Percentiles rank a stretch among this genome's conserved stretches.
phyloP scores from a whole-genome alignment of 2,888 invertebrate genomes.

The Drosophila merina region DNA sequence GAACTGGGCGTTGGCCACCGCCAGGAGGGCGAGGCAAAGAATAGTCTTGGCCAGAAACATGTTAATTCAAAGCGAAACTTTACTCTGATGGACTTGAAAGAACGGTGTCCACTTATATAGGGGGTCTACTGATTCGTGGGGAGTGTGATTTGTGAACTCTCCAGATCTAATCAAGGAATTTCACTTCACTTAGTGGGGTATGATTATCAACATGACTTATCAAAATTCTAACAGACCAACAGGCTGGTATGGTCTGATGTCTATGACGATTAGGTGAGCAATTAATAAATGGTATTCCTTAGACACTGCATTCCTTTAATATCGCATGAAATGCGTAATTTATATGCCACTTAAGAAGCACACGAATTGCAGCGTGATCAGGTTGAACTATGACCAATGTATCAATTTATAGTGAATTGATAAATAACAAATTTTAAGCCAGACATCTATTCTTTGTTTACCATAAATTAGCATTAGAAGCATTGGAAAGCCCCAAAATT shows the following conservation, averaged over 20 bases:
- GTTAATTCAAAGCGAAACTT: neutral
- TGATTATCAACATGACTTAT: neutral
- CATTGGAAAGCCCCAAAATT: neutral
- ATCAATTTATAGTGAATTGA: neutral
- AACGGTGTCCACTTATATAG: neutral
- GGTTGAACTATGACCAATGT: neutral
- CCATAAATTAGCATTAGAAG: neutral
- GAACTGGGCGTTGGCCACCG: slow-evolving; percentile 3
- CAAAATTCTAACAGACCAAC: neutral
- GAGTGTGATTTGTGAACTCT: neutral
- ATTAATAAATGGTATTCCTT: slow-evolving; percentile 1
- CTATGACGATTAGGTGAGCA: neutral
- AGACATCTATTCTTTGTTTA: neutral
- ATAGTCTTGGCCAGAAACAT: neutral
- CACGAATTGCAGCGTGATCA: slow-evolving; percentile 2
- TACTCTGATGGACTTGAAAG: neutral
- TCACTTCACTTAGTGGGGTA: neutral
- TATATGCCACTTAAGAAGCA: neutral
- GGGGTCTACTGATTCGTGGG: neutral
- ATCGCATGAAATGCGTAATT: neutral
- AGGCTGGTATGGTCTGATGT: slow-evolving; percentile 1
- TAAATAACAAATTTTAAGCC: neutral
- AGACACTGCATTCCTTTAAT: neutral
- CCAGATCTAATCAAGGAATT: neutral
- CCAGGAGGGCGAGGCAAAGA: neutral